Base-by-base conservation (phyloP, 2,113 vertebrate species). In the Etheostoma cragini region DNA sequence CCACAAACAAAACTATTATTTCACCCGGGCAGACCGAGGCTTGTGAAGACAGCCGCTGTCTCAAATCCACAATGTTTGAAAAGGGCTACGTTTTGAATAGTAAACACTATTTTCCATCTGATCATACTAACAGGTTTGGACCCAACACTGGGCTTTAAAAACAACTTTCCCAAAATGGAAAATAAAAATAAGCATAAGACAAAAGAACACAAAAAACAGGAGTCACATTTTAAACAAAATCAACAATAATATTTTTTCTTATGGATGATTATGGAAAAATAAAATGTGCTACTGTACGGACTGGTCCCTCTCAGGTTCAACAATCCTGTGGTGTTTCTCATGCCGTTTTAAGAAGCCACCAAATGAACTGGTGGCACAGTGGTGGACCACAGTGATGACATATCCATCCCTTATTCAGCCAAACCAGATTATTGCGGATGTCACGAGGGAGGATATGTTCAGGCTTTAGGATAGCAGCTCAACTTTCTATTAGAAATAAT, bases 121-220 rank as follows among this genome's bases (percentile, higher is more conserved):
- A 62, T 71, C 75, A 54, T 30, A 73, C 45, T 62, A 54, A 72
- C 76, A 74, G 62, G 38, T 46, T 50, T 84, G 72, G 86, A 92
- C 89, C 91, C 89, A 76, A 81, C 63, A 91, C 74, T 30, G 91
- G 88, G 88, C 75, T 78, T 83, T 69, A 84, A 86, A 85, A 88
- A 30, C 54, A 81, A 89, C 88, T 90, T 92, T 82, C 85, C 92
- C 72, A 91, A 92, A 92, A 92, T 80, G 88, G 89, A 91, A 92
- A 90, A 90, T 84, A 91, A 87, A 86, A 84, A 53, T 78, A 65
- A 77, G 70, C 50, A 76, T n/a, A 74, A 88, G 45, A 82, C 50
- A 64, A 26, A 26, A 79, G 49, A 35, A 73, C 52, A 46, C 10
- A 66, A 61, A n/a, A 54, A 81, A 84, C 30, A 67, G 12, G 42